These are phyloP conservation scores for Calidris pugnax DNA, from an alignment of 2,113 vertebrate species.

Conservation along the genomic window DNA sequence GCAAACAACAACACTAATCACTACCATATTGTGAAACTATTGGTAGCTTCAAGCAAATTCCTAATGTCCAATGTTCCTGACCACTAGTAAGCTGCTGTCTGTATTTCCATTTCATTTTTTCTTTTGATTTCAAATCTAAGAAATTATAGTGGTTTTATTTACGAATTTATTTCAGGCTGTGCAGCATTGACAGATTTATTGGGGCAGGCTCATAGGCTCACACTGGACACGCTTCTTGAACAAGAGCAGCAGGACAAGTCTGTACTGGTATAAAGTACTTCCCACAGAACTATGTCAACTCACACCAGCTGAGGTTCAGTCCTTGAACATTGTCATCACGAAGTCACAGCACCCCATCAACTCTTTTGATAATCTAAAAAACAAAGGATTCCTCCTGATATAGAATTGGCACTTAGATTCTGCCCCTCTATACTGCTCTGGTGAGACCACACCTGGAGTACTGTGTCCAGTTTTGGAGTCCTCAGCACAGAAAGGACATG, in stretches of 20 bases:
- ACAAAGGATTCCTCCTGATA: not conserved
- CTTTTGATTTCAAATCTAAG: not conserved
- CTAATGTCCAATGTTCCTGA: not conserved
- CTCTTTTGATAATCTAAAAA: not conserved
- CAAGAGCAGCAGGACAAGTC: not conserved
- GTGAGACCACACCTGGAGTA: too few species aligned
- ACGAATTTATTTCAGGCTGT: not conserved
- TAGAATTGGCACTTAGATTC: not conserved
- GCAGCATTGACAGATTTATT: not conserved
- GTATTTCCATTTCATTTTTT: not conserved
- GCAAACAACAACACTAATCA: not conserved
- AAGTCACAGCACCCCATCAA: not conserved
- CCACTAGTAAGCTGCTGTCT: not conserved
- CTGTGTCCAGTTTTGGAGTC: too few species aligned
- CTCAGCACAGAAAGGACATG: too few species aligned
- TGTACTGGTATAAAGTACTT: not conserved
- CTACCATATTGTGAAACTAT: not conserved
- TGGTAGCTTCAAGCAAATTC: not conserved
- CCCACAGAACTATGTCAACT: not conserved
- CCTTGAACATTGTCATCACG: not conserved
- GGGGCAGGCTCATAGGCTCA: not conserved
- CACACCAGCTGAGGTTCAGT: not conserved
- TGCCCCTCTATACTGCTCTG: too few species aligned
- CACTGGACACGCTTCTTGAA: not conserved
- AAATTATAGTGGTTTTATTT: not conserved